These are phyloP conservation scores for Conus betulinus DNA, from an alignment of 1,140 invertebrate species.

Conservation along the genomic window DNA sequence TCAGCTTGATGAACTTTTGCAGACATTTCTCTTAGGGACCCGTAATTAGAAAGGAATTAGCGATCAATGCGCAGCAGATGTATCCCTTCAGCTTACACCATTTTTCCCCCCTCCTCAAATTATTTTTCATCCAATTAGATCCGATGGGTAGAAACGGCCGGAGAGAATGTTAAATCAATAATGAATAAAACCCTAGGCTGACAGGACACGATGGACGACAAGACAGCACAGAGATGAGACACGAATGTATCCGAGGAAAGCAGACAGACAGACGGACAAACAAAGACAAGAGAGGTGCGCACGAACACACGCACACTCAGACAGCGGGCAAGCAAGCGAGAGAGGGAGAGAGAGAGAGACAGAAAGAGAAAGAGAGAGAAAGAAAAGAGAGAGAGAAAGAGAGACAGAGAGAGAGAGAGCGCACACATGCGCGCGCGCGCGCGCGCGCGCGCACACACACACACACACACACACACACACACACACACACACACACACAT, in stretches of 20 bases:
- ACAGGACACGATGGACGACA: background rate
- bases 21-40: background rate
- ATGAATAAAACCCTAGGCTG: background rate
- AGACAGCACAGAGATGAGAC: too few species aligned
- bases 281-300: too few species aligned
- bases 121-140: constrained; percentile 12
- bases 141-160: background rate
- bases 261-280: background rate
- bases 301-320: too few species aligned
- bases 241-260: too few species aligned
- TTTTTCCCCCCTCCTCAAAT: background rate
- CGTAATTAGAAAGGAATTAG: background rate
- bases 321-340: too few species aligned
- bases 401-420: constrained; percentile 9
- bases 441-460: too few species aligned
- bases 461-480: too few species aligned
- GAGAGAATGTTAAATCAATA: background rate
- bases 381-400: background rate
- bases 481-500: too few species aligned
- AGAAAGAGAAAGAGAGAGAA: background rate
- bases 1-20: background rate
- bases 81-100: background rate
- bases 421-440: too few species aligned
- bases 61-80: background rate
- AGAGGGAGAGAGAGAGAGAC: background rate